Conservation (phyloP, 2,888 invertebrate species). For the Drosophila prostipennis region DNA sequence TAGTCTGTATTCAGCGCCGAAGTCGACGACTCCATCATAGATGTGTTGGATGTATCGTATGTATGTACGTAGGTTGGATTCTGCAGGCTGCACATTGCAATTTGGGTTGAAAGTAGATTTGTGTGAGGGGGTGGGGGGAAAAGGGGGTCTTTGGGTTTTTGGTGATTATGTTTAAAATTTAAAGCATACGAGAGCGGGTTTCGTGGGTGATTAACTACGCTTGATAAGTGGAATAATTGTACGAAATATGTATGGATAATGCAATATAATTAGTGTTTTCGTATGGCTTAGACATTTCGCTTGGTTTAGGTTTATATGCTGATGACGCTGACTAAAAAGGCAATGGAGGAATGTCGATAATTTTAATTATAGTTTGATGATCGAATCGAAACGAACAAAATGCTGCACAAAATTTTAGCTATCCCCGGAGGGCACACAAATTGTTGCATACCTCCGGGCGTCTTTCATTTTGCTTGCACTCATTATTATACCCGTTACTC, state of each 20-base stretch:
- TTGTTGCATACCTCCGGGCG: conserved; percentile 34
- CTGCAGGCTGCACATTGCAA: conserved; percentile 39
- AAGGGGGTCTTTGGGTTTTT: conserved; percentile 1
- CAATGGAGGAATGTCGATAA: conserved; percentile 66
- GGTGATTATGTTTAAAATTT: conserved; percentile 57
- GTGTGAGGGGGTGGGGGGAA: not conserved
- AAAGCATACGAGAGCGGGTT: conserved; percentile 62
- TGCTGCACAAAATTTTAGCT: conserved; percentile 33
- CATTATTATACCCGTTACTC: too few species aligned
- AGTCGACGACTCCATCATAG: conserved; percentile 70
- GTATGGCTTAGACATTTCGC: conserved; percentile 49
- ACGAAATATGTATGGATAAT: conserved; percentile 73
- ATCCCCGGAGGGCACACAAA: conserved; percentile 6
- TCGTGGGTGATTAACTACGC: conserved; percentile 70
- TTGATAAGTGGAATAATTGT: conserved; percentile 75
- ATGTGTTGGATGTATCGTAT: conserved; percentile 39
- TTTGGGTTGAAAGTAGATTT: conserved; percentile 36
- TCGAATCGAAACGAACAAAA: conserved; percentile 29
- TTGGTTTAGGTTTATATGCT: conserved; percentile 45
- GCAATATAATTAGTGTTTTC: conserved; percentile 68
- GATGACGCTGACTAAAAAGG: conserved; percentile 75
- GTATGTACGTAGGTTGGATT: conserved; percentile 27
- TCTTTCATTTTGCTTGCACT: conserved; percentile 33
- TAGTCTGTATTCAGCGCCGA: conserved; percentile 76
- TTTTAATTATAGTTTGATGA: conserved; percentile 43